These are phyloP conservation scores for Bucco capensis DNA, from an alignment of 2,113 vertebrate species.

Conservation along the genomic window DNA sequence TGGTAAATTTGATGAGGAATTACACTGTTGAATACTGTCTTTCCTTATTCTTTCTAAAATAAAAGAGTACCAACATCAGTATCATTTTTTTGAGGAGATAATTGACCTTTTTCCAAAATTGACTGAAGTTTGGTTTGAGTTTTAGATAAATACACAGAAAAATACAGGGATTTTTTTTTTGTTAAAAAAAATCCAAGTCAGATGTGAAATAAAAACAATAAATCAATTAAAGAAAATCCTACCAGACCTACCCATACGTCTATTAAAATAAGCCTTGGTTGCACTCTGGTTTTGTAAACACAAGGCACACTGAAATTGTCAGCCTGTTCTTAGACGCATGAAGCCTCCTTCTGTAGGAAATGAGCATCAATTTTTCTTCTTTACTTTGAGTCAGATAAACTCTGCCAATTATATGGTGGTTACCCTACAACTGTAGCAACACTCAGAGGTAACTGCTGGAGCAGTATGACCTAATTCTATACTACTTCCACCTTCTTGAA, in stretches of 20 bases:
- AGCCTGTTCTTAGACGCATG: background rate
- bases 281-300: background rate
- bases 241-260: background rate
- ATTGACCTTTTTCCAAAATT: background rate
- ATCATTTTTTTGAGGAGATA: background rate
- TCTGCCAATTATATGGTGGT: background rate
- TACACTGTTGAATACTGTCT: background rate
- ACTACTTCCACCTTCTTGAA: background rate
- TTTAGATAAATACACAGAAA: background rate
- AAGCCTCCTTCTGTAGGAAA: background rate
- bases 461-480: background rate
- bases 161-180: background rate
- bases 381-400: background rate
- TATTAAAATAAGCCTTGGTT: background rate
- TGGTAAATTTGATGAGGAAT: background rate
- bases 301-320: background rate
- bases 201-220: background rate
- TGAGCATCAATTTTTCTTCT: rapidly evolving
- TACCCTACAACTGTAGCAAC: background rate
- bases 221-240: background rate
- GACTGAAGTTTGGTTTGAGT: background rate
- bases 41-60: background rate
- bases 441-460: background rate
- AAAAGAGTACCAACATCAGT: background rate
- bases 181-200: background rate